A percentile compares a stretch with the other conserved stretches of the same genome.
These are phyloP conservation scores for Babyrousa celebensis DNA, from an alignment of 2,797 vertebrate species.

Conservation along the genomic window DNA sequence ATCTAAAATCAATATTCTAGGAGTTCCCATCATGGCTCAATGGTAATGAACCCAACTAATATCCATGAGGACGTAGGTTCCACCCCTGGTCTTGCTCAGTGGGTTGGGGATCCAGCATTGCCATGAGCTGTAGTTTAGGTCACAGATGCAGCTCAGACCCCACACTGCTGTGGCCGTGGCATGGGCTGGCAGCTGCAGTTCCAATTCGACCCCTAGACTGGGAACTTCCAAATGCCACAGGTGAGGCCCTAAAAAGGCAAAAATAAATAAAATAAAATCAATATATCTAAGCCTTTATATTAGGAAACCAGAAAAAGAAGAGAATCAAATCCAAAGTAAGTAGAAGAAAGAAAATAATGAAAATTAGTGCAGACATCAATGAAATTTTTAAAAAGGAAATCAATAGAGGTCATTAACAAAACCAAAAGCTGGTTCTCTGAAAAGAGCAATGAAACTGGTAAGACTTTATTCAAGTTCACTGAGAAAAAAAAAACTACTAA, in stretches of 20 bases:
- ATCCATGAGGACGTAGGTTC: no score
- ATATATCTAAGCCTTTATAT: neutral
- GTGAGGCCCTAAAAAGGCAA: no score
- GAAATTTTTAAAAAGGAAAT: neutral
- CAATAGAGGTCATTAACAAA: neutral
- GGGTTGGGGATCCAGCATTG: no score
- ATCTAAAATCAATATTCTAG: neutral
- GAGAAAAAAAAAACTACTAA: neutral
- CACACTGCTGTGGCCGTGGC: no score
- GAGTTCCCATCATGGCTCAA: no score
- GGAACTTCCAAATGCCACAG: no score
- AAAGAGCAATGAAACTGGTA: neutral
- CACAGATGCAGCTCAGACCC: no score
- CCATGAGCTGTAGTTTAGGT: no score
- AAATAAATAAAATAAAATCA: neutral
- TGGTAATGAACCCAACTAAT: no score
- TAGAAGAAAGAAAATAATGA: neutral
- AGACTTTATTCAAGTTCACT: neutral
- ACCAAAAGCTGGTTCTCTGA: neutral
- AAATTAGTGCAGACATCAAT: neutral
- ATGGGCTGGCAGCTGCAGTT: no score
- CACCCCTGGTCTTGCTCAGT: no score
- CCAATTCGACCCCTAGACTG: no score
- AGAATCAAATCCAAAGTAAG: neutral
- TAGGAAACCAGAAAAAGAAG: neutral